Base-by-base conservation (phyloP, 2,797 vertebrate species). In the Thamnophis elegans region DNA sequence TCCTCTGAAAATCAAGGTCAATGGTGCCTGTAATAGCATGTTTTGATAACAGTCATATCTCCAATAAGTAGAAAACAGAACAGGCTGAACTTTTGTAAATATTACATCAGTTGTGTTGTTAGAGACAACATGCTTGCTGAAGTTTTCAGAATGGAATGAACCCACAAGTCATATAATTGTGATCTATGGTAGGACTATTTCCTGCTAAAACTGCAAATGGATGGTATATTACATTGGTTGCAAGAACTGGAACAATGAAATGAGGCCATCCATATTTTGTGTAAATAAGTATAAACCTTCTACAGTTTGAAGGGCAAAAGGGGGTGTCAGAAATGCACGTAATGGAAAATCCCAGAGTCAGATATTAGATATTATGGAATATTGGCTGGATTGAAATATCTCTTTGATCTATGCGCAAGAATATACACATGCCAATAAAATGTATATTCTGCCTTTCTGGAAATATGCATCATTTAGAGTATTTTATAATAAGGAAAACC, bases 101-200 rank as follows among this genome's bases (percentile, higher is more conserved):
- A 98, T 97, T 97, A 96, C 97, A 58, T 97, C 96, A 97, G 87
- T 14, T 68, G 58, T 93, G 94, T 96, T 97, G 92, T 62, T 88
- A 93, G 91, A 97, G 96, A 97, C 97, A 97, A 96, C 94, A 87
- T 97, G 97, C 97, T 98, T 97, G 96, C 93, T 97, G 97, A 98
- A 97, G 97, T 97, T 96, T 95, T 97, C 92, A 93, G 95, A 95
- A 95, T 93, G 94, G 96, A 91, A 91, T 14, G 94, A 94, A 91
- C 94, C 92, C 87, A 92, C 93, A 36, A 94, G 91, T 95, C 95
- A 96, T 92, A 92, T 94, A 89, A 5, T 20, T 60, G n/a, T 97
- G 96, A 97, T 93, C 96, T 94, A 87, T 59, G 11, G 91, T 3
- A 2, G 92, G 60, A 90, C 90, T 92, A 58, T 92, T 95, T 95